Evolutionary conservation across 2,113 vertebrate genomes (phyloP), one percentile per base, ranked within the genome.

Genomic region (Heteronetta atricapilla): DNA sequence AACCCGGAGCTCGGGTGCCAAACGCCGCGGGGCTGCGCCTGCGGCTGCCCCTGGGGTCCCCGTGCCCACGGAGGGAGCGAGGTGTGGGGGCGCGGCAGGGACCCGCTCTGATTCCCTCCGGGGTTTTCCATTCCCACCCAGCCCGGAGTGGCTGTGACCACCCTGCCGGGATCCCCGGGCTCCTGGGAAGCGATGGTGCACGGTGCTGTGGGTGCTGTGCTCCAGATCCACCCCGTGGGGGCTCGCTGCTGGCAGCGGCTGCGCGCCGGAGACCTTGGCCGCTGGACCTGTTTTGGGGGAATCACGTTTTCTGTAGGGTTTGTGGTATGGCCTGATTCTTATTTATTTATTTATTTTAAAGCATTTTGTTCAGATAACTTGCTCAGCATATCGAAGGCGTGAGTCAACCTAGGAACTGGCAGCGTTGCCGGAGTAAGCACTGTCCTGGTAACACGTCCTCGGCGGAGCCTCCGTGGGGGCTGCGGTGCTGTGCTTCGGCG

Each of bases 381-480:
- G 53, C 79, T 86, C 81, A 80, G 89, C 77, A 52, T 21, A 40
- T 1, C 64, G 80, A 68, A 38, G 76, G 90, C 25, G 76, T 95
- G 89, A 94, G 87, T 94, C 94, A 92, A 53, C 86, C 89, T 90
- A 38, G 73, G 72, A 46, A 56, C 36, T 6, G 58, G 78, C 11
- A 23, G 72, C 52, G 67, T 20, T 62, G 80, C 86, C 62, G 42
- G 80, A 78, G 86, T 72, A 92, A 28, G 75, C 15, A 1, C 86
- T 66, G 5, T 74, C 48, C 56, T 29, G 52, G 64, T 21, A 59
- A n/a, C 72, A 0, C 0, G 9, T 12, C 85, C 90, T 55, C n/a
- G 0, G 20, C 2, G 19, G 33, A 25, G 38, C 66, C 25, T 5
- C 23, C 0, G 38, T 29, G 79, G 84, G 64, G 64, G 59, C 46